A percentile compares a stretch with the other conserved stretches of the same genome.
These are phyloP conservation scores for Magallana angulata DNA, from an alignment of 1,140 invertebrate species.

Conservation along the genomic window DNA sequence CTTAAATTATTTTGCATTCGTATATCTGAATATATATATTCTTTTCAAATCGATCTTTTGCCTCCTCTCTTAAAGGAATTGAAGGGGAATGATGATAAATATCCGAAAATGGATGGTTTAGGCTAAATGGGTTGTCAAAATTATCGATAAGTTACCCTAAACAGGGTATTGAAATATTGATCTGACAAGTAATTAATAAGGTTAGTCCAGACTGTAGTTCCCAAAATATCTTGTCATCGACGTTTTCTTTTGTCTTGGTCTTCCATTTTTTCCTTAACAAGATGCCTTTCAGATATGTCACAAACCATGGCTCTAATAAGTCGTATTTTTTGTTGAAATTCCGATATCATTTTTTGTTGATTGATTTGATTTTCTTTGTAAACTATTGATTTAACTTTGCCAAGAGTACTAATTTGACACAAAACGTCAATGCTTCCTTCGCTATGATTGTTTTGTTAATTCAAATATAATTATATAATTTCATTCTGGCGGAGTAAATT, in stretches of 20 bases:
- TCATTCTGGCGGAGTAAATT: too few species aligned
- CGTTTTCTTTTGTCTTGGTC: neutral
- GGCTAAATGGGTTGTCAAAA: too few species aligned
- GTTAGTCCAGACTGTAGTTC: neutral
- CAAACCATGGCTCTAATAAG: neutral
- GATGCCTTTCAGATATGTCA: conserved; percentile 10
- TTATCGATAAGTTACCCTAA: too few species aligned
- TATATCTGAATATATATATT: too few species aligned
- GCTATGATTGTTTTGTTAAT: neutral
- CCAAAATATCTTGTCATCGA: neutral
- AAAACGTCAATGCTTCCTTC: neutral
- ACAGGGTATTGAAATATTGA: neutral
- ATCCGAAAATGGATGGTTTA: too few species aligned
- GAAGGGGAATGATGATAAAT: too few species aligned
- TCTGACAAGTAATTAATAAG: neutral
- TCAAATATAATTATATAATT: neutral
- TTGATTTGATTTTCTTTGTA: neutral
- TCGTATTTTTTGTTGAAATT: neutral
- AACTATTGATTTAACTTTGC: neutral
- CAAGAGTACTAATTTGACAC: neutral
- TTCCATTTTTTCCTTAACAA: neutral
- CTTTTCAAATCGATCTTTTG: too few species aligned
- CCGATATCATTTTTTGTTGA: neutral
- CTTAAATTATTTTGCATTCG: too few species aligned
- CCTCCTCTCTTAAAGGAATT: too few species aligned